Evolutionary conservation across 2,888 invertebrate species (phyloP).

Genomic region (Strigamia transsilvanica): DNA sequence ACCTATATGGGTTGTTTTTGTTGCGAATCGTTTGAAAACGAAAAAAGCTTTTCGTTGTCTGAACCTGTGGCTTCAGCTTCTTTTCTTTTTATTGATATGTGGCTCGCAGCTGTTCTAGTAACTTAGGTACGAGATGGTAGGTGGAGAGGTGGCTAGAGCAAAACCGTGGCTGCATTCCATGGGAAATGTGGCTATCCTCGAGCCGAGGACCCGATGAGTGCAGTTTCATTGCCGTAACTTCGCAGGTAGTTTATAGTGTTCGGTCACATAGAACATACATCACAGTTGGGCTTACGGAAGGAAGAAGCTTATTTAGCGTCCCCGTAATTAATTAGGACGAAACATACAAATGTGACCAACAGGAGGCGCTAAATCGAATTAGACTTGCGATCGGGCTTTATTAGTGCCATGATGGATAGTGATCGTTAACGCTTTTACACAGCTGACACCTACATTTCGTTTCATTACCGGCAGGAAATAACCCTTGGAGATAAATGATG

Average conservation of each 20-base stretch:
- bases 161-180: conserved; percentile 22
- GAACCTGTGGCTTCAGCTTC: conserved; percentile 46
- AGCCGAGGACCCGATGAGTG: conserved; percentile 26
- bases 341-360: conserved; percentile 44
- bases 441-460: conserved; percentile 44
- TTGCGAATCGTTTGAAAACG: conserved; percentile 4
- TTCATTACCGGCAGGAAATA: conserved; percentile 49
- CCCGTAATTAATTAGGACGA: conserved; percentile 37
- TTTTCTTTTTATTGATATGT: conserved; percentile 29
- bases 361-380: conserved; percentile 30
- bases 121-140: not conserved
- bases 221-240: conserved; percentile 18
- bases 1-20: conserved; percentile 1
- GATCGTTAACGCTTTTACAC: conserved; percentile 41
- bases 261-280: not conserved
- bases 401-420: conserved; percentile 43
- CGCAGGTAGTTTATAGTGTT: not conserved
- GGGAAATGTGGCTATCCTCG: conserved; percentile 20
- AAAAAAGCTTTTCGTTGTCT: conserved; percentile 48
- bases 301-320: conserved; percentile 35
- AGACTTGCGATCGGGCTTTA: conserved; percentile 40
- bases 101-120: conserved; percentile 16
- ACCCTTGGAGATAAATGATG: conserved; percentile 36
- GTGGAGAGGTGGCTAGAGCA: not conserved
- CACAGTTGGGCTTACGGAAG: not conserved